A percentile compares a stretch with the other conserved stretches of the same genome.
Conservation (phyloP, 2,797 vertebrate genomes). For the Accipiter superciliosus region DNA sequence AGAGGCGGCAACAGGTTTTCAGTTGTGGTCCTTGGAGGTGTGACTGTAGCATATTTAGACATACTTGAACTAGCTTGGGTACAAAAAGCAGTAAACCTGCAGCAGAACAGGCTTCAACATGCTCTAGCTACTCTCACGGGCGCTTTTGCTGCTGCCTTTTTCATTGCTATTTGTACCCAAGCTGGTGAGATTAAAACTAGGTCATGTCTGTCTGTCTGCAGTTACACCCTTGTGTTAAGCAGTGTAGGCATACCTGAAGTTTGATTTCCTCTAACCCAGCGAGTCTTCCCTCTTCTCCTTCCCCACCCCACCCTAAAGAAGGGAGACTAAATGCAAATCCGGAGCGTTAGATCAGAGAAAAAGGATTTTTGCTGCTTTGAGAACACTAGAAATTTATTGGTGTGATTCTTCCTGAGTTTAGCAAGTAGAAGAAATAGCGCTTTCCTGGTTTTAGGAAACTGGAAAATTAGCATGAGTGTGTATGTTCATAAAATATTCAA, state of each 20-base stretch:
- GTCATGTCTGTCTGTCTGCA: background rate
- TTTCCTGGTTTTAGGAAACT: background rate
- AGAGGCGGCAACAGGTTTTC: background rate
- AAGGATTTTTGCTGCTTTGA: background rate
- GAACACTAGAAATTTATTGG: background rate
- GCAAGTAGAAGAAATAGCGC: background rate
- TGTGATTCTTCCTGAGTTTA: background rate
- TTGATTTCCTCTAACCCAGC: background rate
- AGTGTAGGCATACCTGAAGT: background rate
- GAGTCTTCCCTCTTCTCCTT: background rate
- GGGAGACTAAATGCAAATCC: no score
- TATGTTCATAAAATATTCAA: background rate
- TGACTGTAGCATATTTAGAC: background rate
- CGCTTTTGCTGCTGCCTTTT: background rate
- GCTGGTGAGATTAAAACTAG: background rate
- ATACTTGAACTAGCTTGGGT: rapidly evolving
- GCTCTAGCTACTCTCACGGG: background rate
- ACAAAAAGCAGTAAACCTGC: background rate
- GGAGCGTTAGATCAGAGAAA: background rate
- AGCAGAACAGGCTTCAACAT: background rate
- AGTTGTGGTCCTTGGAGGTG: background rate
- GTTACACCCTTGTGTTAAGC: background rate
- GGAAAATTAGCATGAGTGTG: rapidly evolving
- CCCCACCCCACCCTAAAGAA: background rate
- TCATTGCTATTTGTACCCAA: background rate